A percentile compares a stretch with the other conserved stretches of the same genome.
Conservation (phyloP, 2,113 vertebrate genomes). For the Pseudorhombus dupliciocellatus region DNA sequence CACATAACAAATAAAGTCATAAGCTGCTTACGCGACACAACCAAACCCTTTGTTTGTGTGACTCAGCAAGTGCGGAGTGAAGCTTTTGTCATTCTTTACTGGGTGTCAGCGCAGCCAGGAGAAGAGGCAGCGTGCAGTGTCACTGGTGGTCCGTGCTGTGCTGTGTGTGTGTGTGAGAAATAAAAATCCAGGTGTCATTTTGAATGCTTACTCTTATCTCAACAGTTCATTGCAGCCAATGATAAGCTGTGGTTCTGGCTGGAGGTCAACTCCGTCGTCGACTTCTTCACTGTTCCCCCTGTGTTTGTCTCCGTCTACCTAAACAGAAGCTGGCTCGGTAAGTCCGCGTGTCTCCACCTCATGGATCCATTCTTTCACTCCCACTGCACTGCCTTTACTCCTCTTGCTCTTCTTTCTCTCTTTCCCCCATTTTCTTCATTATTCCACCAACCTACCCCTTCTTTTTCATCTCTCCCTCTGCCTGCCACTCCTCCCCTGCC, state of each 20-base stretch:
- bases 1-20: slow-evolving; percentile 62
- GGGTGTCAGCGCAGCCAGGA: slow-evolving; percentile 20
- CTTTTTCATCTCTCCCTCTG: slow-evolving; percentile 49
- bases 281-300: slow-evolving; percentile 99
- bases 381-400: neutral
- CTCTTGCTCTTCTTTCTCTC: neutral
- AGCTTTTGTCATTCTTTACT: slow-evolving; percentile 46
- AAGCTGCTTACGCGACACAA: slow-evolving; percentile 66
- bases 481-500: slow-evolving; percentile 20
- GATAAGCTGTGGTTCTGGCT: slow-evolving; percentile 99
- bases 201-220: slow-evolving; percentile 22
- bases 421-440: neutral
- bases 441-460: slow-evolving; percentile 56
- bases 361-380: neutral
- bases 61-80: slow-evolving; percentile 57
- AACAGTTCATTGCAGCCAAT: slow-evolving; percentile 98
- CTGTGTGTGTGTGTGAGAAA: slow-evolving; percentile 9
- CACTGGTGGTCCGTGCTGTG: slow-evolving; percentile 10
- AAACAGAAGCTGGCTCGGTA: slow-evolving; percentile 99
- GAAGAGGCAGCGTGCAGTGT: slow-evolving; percentile 9
- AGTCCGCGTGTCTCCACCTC: slow-evolving; percentile 70
- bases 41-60: slow-evolving; percentile 39
- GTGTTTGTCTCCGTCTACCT: slow-evolving; percentile 99
- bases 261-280: slow-evolving; percentile 99
- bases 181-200: slow-evolving; percentile 19